Evolutionary conservation across 2,888 invertebrate genomes (phyloP), one percentile per base, ranked within the genome.

Genomic region (Cephalotes varians): DNA sequence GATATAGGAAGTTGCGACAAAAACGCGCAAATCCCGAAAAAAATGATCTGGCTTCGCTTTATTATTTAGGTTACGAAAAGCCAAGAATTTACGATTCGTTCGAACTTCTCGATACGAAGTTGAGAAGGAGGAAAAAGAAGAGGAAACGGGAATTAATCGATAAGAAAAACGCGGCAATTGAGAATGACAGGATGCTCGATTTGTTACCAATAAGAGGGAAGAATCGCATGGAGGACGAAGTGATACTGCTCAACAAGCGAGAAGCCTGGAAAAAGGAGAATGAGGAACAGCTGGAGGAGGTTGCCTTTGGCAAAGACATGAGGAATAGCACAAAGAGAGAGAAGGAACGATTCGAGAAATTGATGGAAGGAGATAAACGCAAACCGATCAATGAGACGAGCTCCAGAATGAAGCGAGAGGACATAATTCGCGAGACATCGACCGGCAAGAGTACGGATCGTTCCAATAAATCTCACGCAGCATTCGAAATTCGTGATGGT

Each of bases 241-340:
- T 90, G 64, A 58, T 90, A 60, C 62, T 92, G 73, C 76, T 92
- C n/a, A 92, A 90, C 71, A 91, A 92, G 67, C 90, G 91, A 0
- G 90, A 92, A 49, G 90, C 90, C 1, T 92, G 92, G 92, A 89
- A 71, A 49, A 89, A 64, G 37, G 79, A 90, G 65, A 92, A 92
- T 83, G 89, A 90, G 54, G 72, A 88, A 34, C 87, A 91, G 56
- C 77, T 92, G 51, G 91, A 92, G 37, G 92, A 92, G 73, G 90
- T 92, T 0, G 92, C 92, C 15, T 92, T 92, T 44, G 92, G 92
- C 40, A 87, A 85, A 58, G 90, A 90, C 54, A 89, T 89, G 90
- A 83, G 90, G n/a, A 88, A 86, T 12, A 80, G 77, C 34, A 34
- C 34, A 12, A 54, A 9, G 12, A 77, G 28, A n/a, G 87, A 87